Evolutionary conservation across 2,888 invertebrate genomes (phyloP).

Genomic region (Tachina grossa): DNA sequence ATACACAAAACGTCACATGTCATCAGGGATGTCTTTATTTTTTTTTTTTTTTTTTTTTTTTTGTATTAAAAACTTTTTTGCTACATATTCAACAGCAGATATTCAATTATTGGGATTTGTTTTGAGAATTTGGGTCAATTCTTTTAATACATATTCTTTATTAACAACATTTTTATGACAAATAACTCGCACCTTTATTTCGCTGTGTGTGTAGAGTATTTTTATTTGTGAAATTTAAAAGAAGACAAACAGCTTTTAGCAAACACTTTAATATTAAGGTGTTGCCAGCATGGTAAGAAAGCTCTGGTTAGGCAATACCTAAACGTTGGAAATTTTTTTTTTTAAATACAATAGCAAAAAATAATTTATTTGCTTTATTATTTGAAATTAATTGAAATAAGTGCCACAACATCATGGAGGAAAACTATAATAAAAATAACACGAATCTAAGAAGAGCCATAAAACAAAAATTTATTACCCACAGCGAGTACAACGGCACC

Average conservation of each 20-base stretch:
- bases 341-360: no score
- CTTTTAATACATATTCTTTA: slow-evolving; percentile 4
- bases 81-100: background rate
- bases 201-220: background rate
- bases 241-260: background rate
- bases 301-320: slow-evolving; percentile 36
- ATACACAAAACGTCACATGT: slow-evolving; percentile 15
- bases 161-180: slow-evolving; percentile 40
- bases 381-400: background rate
- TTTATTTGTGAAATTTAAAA: background rate
- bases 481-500: slow-evolving; percentile 85
- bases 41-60: slow-evolving; percentile 7
- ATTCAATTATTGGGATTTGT: slow-evolving; percentile 47
- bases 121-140: slow-evolving; percentile 65
- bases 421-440: background rate
- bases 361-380: background rate
- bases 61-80: background rate
- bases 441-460: background rate
- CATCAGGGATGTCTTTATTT: slow-evolving; percentile 30
- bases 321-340: slow-evolving; percentile 7
- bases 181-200: slow-evolving; percentile 58
- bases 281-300: background rate
- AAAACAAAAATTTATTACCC: slow-evolving; percentile 79
- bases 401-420: background rate
- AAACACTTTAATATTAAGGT: slow-evolving; percentile 15